Conservation (phyloP, 2,797 vertebrate genomes). For the Helarctos malayanus region DNA sequence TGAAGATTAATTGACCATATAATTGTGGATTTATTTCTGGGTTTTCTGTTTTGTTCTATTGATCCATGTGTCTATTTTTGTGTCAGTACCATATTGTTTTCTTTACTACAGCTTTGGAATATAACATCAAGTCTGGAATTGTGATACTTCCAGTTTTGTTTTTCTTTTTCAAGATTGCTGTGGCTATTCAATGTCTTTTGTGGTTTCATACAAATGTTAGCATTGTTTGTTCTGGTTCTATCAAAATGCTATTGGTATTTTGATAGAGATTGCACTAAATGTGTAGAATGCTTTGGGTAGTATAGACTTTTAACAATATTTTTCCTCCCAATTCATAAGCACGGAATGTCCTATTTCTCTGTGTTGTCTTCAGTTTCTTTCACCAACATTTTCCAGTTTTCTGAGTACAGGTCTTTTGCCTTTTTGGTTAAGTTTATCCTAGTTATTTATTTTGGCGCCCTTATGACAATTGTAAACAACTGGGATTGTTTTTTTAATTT, state of each 20-base stretch:
- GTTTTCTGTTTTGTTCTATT: not conserved
- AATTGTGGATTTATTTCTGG: not conserved
- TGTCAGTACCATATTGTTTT: not conserved
- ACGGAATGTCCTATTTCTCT: not conserved
- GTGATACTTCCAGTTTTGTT: not conserved
- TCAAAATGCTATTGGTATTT: not conserved
- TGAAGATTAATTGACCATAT: not conserved
- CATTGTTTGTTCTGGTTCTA: not conserved
- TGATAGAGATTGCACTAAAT: not conserved
- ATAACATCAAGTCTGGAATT: not conserved
- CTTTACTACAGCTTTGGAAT: not conserved
- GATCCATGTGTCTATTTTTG: not conserved
- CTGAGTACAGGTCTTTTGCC: not conserved
- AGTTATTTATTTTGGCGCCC: not conserved
- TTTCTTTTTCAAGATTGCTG: not conserved
- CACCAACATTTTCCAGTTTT: not conserved
- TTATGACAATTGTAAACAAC: not conserved
- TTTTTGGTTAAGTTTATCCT: not conserved
- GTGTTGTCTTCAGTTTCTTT: not conserved
- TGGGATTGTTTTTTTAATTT: not conserved
- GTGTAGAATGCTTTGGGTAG: not conserved
- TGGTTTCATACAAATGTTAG: not conserved
- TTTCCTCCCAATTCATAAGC: not conserved
- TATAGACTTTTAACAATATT: not conserved
- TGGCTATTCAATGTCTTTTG: not conserved